A percentile compares a stretch with the other conserved stretches of the same genome.
Evolutionary conservation across 2,888 invertebrate species (phyloP).

Genomic region (Patella caerulea): DNA sequence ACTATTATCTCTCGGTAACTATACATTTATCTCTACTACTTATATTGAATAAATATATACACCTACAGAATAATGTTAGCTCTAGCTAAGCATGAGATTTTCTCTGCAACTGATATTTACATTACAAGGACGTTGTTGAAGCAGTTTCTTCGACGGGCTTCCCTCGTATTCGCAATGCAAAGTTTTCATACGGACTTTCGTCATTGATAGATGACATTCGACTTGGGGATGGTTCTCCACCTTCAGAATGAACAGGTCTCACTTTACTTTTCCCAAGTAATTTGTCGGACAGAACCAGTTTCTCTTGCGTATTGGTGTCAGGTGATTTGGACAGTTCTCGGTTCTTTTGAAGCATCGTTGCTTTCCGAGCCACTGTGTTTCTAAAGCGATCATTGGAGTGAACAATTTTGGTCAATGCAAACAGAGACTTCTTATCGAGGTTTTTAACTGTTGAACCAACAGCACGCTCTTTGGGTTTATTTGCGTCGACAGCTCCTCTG

Average conservation of each 20-base stretch:
- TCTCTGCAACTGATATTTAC: background rate
- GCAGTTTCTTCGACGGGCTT: background rate
- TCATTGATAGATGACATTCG: background rate
- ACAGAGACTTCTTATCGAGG: conserved; percentile 20
- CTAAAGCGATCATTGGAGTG: conserved; percentile 25
- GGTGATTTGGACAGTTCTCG: conserved; percentile 7
- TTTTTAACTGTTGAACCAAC: background rate
- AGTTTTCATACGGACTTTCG: background rate
- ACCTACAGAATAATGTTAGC: too few relatives aligned
- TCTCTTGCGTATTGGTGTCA: background rate
- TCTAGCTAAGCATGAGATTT: too few relatives aligned
- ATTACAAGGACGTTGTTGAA: background rate
- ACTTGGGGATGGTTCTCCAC: background rate
- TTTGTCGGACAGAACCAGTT: background rate
- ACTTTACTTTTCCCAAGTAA: background rate
- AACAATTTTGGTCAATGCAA: conserved; percentile 23
- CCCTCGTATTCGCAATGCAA: background rate
- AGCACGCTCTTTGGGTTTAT: background rate
- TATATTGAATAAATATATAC: too few relatives aligned
- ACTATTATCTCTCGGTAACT: too few relatives aligned
- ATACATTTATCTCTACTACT: too few relatives aligned
- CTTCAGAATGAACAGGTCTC: background rate
- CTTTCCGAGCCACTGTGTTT: conserved; percentile 27
- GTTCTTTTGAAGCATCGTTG: conserved; percentile 32
- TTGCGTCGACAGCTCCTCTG: background rate